Base-by-base conservation (phyloP, 1,140 invertebrate species). In the Brachionus koreanus region DNA sequence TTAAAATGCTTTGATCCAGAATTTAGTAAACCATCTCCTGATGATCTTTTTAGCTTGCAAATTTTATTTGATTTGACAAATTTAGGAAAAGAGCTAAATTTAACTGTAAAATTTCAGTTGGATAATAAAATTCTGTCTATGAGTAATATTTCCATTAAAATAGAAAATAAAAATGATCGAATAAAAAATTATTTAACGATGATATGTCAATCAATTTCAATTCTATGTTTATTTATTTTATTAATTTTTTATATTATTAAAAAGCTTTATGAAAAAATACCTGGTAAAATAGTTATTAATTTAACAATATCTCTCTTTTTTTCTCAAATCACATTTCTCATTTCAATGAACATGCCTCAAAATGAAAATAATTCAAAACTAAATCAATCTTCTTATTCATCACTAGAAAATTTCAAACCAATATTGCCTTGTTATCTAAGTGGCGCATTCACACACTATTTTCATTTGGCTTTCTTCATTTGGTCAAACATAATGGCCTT, bases 401-500 rank as follows among this genome's bases (percentile, higher is more conserved):
- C 39, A 16, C 16, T 19, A 33, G 67, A 69, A 69, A 52, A 13
- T 52, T 37, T 52, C 12, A 13, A 29, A 29, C 12, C 5, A 42
- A 43, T 75, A 19, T 75, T 52, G 37, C 39, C 39, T 13, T 75
- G 72, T 23, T 43, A 12, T 52, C 13, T 75, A 23, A 25, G 9
- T 10, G 72, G 72, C 25, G 9, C 39, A 13, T n/a, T 75, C 10
- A 43, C 33, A 13, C 72, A 75, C 13, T 75, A 75, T 42, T 75
- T 75, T 52, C 39, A 75, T 52, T 42, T 75, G 29, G 37, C 23
- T 29, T 75, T 75, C 25, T 75, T 75, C 33, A n/a, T 52, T 13
- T 75, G 72, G 72, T n/a, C 72, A 13, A 43, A 75, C 37, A 52
- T 75, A 16, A 75, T 52, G 39, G 72, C 72, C 13, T 75, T 37